phyloP scores from a whole-genome alignment of 2,888 invertebrate species.

The Phengaris alcon region DNA sequence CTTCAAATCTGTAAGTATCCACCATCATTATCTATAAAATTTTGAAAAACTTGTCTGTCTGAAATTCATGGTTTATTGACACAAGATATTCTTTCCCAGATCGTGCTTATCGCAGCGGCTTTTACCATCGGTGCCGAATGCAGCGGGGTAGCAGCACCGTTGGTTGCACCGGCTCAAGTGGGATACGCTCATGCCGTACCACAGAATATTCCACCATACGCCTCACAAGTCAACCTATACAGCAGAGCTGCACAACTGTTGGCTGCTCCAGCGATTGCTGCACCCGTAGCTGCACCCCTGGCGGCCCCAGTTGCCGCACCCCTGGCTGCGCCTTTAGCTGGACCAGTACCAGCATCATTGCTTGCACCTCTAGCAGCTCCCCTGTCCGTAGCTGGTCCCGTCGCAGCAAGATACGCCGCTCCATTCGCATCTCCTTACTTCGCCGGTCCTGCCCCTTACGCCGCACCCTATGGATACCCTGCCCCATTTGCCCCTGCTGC shows the following conservation, averaged over 20 bases:
- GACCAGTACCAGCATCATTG: slow-evolving; percentile 31
- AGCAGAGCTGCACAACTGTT: slow-evolving; percentile 64
- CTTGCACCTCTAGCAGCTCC: slow-evolving; percentile 34
- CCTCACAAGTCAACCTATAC: slow-evolving; percentile 79
- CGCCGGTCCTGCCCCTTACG: slow-evolving; percentile 43
- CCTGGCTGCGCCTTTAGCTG: slow-evolving; percentile 39
- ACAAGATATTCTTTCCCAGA: slow-evolving; percentile 48
- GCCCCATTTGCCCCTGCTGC: slow-evolving; percentile 41
- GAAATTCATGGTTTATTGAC: background rate
- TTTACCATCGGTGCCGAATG: slow-evolving; percentile 59
- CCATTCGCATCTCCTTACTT: slow-evolving; percentile 40
- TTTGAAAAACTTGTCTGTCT: background rate
- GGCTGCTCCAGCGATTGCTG: slow-evolving; percentile 55
- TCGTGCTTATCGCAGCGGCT: slow-evolving; percentile 67
- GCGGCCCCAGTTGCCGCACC: slow-evolving; percentile 48
- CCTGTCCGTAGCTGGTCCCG: slow-evolving; percentile 37
- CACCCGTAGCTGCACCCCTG: slow-evolving; percentile 43
- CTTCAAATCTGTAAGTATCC: slow-evolving; percentile 70
- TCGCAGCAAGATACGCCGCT: slow-evolving; percentile 37
- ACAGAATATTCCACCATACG: slow-evolving; percentile 81
- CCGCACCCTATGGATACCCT: slow-evolving; percentile 40
- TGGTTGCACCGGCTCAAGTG: slow-evolving; percentile 77
- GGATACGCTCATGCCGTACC: slow-evolving; percentile 80
- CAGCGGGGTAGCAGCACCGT: slow-evolving; percentile 63
- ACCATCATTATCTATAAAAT: slow-evolving; percentile 13